phyloP scores from a whole-genome alignment of 2,113 vertebrate species.

The Tor tambroides region DNA sequence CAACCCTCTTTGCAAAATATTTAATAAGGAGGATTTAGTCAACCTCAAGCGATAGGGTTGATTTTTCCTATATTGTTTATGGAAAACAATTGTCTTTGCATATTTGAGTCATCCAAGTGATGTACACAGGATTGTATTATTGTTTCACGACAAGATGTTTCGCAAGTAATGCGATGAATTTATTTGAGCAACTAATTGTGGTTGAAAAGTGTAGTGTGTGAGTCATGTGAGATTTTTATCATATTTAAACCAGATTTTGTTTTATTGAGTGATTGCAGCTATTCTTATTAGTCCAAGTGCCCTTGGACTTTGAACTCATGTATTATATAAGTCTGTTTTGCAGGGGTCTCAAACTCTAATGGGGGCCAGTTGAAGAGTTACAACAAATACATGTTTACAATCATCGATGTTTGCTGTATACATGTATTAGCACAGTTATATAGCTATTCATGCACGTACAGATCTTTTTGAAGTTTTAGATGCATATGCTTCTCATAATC shows the following conservation, averaged over 20 bases:
- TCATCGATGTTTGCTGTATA: background rate
- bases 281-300: background rate
- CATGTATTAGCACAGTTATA: background rate
- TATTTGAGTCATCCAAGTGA: slow-evolving; percentile 31
- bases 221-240: background rate
- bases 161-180: background rate
- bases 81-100: background rate
- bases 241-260: background rate
- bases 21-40: slow-evolving; percentile 13
- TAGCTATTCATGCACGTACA: background rate
- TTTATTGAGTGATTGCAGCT: background rate
- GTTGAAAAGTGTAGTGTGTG: background rate
- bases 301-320: background rate
- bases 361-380: background rate
- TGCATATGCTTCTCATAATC: background rate
- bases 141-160: background rate
- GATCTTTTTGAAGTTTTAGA: background rate
- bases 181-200: background rate
- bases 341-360: background rate
- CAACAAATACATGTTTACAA: too few species aligned
- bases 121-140: background rate
- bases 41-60: slow-evolving; percentile 1
- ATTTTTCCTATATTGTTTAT: slow-evolving; percentile 16
- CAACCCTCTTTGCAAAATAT: slow-evolving; percentile 26
- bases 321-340: background rate